Evolutionary conservation across 2,888 invertebrate species (phyloP), one percentile per base, ranked within the genome.

Genomic region (Amitus sp.): DNA sequence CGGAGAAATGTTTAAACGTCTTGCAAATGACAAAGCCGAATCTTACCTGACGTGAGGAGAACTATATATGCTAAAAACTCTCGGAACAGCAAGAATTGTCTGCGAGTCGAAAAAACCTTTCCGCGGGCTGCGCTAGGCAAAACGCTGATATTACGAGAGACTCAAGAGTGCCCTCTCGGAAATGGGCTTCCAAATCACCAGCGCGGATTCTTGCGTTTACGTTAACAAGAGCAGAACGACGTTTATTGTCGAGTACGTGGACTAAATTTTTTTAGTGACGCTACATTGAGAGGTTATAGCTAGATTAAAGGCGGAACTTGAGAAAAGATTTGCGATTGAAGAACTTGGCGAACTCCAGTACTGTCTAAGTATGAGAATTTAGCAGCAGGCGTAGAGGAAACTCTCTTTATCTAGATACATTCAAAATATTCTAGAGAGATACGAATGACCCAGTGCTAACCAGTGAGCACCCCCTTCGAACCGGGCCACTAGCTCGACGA

Each of bases 281-380:
- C n/a, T n/a, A n/a, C n/a, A n/a, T n/a, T n/a, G n/a, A n/a, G n/a
- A n/a, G n/a, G n/a, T n/a, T n/a, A n/a, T n/a, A n/a, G n/a, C n/a
- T n/a, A n/a, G n/a, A n/a, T n/a, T 30, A 6, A 30, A 30, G 10
- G 30, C 2, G 15, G 6, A 37, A 37, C 15, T 37, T 6, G 15
- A 6, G 15, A 37, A 57, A 51, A 47, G 18, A 12, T 69, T 69
- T 43, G 33, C 53, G 19, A 49, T 64, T 15, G 63, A 65, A 48
- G 62, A 67, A 39, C 39, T 68, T 6, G 69, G 65, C 27, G 47
- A 50, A 39, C 55, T 47, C 7, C 45, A 37, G 10, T 47, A 65
- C 49, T 68, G 65, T 57, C 47, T 71, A 13, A 67, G 68, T 37
- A 64, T 72, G 2, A 66, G 70, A 52, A 65, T 70, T 20, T 10